Evolutionary conservation across 2,113 vertebrate genomes (phyloP), one percentile per base, ranked within the genome.

Genomic region (Ophthalmolycus amberensis): DNA sequence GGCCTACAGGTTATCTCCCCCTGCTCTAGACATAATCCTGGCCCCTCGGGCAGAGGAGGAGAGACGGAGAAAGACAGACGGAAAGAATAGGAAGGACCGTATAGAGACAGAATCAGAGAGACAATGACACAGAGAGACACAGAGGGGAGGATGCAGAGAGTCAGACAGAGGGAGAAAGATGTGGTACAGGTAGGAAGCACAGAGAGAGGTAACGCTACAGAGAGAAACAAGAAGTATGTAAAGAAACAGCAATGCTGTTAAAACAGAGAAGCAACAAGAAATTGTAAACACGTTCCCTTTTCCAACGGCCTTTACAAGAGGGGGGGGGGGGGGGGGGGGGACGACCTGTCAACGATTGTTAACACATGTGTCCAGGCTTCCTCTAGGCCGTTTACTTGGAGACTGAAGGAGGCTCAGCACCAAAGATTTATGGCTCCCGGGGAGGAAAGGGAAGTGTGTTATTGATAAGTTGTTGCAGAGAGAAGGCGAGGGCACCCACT

Each of bases 361-460:
- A 93, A 92, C 92, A 91, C 89, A 89, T 92, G 88, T 91, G 92
- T 92, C 88, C 92, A 93, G 91, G 88, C 79, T 93, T 93, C 94
- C 90, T 89, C 88, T 85, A 70, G 82, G 71, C 85, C 65, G 77
- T 88, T 90, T 88, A 83, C 87, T 86, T 80, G 88, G 87, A 91
- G 85, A 83, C 91, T 83, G 84, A 90, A 88, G 85, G 88, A 89
- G 77, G 84, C 77, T 87, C 85, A 85, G 80, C 84, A 81, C 83
- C 83, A 90, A 90, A 95, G 95, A 95, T 95, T 95, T 94, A 95
- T 94, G 93, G 89, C 91, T 92, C 83, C 79, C 75, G 85, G 85
- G 90, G 85, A 94, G 93, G 84, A 93, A 93, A 90, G 93, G 93
- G 93, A 95, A 94, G 93, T 92, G 92, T 95, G 93, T 89, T 95